Evolutionary conservation across 2,797 vertebrate species (phyloP).

Genomic region (Sebastes paucispinis): DNA sequence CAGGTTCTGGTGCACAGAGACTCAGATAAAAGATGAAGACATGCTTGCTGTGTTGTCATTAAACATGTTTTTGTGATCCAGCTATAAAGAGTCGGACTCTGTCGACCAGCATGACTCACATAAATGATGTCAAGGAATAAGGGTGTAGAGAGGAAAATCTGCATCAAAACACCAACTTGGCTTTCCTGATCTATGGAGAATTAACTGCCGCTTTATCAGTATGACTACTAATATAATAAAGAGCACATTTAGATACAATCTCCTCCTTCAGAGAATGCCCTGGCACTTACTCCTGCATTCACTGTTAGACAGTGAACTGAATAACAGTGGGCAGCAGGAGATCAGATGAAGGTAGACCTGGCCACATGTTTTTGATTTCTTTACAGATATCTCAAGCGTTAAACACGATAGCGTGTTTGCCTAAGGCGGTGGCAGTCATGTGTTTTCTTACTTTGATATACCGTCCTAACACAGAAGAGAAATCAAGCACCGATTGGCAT

Average conservation of each 20-base stretch:
- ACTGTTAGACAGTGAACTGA: not conserved
- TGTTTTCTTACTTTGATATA: constrained; percentile 46
- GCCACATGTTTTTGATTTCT: constrained; percentile 29
- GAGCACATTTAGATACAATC: not conserved
- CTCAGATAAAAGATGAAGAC: not conserved
- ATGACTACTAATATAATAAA: not conserved
- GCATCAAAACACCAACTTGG: not conserved
- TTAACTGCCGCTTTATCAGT: not conserved
- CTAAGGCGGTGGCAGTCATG: constrained; percentile 34
- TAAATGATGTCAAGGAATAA: constrained; percentile 1
- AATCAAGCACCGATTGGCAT: constrained; percentile 41
- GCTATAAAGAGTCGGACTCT: not conserved
- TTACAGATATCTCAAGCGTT: constrained; percentile 1
- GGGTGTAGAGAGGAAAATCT: not conserved
- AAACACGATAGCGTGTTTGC: constrained; percentile 37
- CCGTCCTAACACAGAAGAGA: constrained; percentile 10
- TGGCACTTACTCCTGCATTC: not conserved
- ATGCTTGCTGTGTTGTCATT: not conserved
- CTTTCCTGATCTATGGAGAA: not conserved
- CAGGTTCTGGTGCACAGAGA: not conserved
- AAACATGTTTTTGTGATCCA: not conserved
- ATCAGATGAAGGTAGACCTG: constrained; percentile 1
- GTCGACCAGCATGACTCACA: constrained; percentile 1
- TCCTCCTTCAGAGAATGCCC: not conserved
- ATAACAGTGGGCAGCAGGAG: not conserved